phyloP scores from a whole-genome alignment of 2,888 invertebrate genomes.

The Brachypalpus laphriformis region DNA sequence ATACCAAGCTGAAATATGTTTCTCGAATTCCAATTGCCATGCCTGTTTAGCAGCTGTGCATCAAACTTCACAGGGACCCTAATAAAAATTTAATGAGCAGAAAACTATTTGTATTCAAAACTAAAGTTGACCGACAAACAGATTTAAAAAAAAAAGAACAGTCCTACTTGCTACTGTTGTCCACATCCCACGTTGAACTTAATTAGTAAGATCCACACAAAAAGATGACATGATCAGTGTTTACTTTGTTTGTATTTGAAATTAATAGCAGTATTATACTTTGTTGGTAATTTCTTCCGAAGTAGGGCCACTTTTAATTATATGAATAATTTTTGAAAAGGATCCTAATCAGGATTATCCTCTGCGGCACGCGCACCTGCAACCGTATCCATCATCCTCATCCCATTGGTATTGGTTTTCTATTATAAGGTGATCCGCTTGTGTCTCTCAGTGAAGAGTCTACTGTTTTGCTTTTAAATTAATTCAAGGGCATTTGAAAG shows the following conservation, averaged over 20 bases:
- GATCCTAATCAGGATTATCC: constrained; percentile 59
- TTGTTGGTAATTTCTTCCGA: constrained; percentile 12
- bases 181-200: background rate
- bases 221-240: constrained; percentile 4
- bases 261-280: constrained; percentile 28
- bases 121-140: background rate
- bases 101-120: background rate
- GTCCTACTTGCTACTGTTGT: background rate
- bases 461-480: constrained; percentile 48
- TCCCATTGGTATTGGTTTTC: constrained; percentile 1
- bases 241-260: constrained; percentile 41
- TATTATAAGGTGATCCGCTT: background rate
- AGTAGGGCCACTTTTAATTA: constrained; percentile 36
- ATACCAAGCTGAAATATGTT: background rate
- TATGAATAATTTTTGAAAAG: constrained; percentile 28
- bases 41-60: background rate
- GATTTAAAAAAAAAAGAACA: background rate
- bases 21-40: background rate
- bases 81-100: background rate
- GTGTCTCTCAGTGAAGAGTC: background rate
- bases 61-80: background rate
- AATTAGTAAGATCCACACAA: background rate
- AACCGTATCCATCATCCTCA: background rate
- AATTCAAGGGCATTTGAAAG: constrained; percentile 26
- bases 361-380: constrained; percentile 58